These are phyloP conservation scores for Petroica traversi DNA, from an alignment of 2,113 vertebrate species.

Conservation along the genomic window DNA sequence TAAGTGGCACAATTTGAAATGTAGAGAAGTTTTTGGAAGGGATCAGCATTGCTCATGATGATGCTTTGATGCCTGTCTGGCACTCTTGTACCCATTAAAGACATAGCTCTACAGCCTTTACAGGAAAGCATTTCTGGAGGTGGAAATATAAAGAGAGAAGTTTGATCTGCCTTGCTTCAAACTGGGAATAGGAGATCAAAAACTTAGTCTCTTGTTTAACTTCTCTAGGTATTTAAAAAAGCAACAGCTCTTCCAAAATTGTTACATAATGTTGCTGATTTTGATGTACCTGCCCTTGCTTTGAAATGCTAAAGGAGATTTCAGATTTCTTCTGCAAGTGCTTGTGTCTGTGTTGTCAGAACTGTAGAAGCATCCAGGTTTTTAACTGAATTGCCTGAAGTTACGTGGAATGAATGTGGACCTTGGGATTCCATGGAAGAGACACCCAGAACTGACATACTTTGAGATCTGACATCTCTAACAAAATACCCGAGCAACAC, in stretches of 20 bases:
- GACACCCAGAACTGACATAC: not conserved
- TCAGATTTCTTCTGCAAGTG: not conserved
- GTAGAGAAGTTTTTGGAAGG: not conserved
- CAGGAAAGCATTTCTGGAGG: not conserved
- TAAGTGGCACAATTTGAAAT: not conserved
- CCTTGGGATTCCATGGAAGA: not conserved
- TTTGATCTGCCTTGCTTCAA: not conserved
- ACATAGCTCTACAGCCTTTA: not conserved
- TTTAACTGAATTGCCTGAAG: not conserved
- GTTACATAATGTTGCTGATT: not conserved
- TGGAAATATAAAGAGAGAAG: not conserved
- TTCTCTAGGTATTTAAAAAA: not conserved
- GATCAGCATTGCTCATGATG: fast-evolving
- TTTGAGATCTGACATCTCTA: not conserved
- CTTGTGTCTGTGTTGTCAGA: not conserved
- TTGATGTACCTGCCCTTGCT: not conserved
- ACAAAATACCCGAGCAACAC: not conserved
- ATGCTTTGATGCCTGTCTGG: not conserved
- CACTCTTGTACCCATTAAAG: not conserved
- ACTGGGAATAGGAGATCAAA: not conserved
- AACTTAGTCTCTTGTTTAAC: not conserved
- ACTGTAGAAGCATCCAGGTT: not conserved
- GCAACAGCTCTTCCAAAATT: not conserved
- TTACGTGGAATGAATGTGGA: not conserved
- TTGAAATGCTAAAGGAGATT: not conserved